Evolutionary conservation across 2,888 invertebrate species (phyloP), one percentile per base, ranked within the genome.

Genomic region (Ecdyonurus torrentis): DNA sequence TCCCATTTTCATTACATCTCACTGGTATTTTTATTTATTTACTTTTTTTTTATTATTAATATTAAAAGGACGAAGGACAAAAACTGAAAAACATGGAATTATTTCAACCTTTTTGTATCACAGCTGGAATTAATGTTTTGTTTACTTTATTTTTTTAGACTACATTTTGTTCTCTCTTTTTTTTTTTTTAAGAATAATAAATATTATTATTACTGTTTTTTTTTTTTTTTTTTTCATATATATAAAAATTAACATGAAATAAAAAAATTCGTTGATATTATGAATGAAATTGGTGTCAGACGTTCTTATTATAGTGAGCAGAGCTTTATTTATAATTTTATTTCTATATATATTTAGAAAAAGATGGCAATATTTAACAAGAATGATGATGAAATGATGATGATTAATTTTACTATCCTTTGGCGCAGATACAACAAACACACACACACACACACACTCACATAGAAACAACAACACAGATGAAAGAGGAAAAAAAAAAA

Each of bases 321-420:
- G 37, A 37, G 37, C 37, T 37, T 37, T 10, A 5, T 5, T 37
- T 37, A 37, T 10, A 37, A n/a, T n/a, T n/a, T n/a, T n/a, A n/a
- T n/a, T n/a, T n/a, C n/a, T n/a, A n/a, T n/a, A n/a, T n/a, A n/a
- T n/a, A n/a, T n/a, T n/a, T 37, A 37, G 37, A 37, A 37, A 37
- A 37, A 37, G 37, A 37, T 37, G 37, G 37, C 37, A 37, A 37
- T 37, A 15, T 37, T 10, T 37, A 37, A 37, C 37, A 37, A 37
- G 37, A 10, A 37, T 37, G 37, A 59, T 22, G n/a, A 59, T 23
- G 18, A 24, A 22, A 10, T 60, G 24, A 7, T 60, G 20, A 24
- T 37, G 23, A 24, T 24, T 60, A 18, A 60, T 60, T 60, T 60
- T 60, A 25, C 20, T 59, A 24, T 25, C 37, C 22, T 60, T 60